phyloP scores from a whole-genome alignment of 2,888 invertebrate genomes.

The Pandemis heparana region DNA sequence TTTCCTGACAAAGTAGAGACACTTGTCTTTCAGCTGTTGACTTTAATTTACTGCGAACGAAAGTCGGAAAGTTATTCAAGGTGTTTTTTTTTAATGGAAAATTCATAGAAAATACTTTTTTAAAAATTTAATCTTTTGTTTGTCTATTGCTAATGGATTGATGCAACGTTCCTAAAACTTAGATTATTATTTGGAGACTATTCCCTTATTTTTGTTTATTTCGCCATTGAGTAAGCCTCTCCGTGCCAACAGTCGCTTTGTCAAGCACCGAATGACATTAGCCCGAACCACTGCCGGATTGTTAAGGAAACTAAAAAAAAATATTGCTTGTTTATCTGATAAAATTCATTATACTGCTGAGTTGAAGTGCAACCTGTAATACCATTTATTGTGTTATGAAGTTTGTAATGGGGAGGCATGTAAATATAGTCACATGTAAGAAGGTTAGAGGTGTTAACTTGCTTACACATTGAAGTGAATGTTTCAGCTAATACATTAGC shows the following conservation, averaged over 20 bases:
- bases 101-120: not conserved
- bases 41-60: slow-evolving; percentile 55
- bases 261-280: slow-evolving; percentile 81
- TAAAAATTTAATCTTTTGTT: not conserved
- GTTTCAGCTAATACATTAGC: not conserved
- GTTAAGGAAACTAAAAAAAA: slow-evolving; percentile 74
- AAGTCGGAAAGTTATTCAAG: slow-evolving; percentile 44
- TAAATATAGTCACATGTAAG: not conserved
- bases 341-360: not conserved
- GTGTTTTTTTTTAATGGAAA: not conserved
- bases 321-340: slow-evolving; percentile 25
- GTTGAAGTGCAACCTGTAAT: not conserved
- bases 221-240: slow-evolving; percentile 78
- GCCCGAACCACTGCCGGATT: slow-evolving; percentile 78
- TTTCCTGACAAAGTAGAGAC: slow-evolving; percentile 59
- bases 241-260: slow-evolving; percentile 83
- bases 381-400: not conserved
- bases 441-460: not conserved
- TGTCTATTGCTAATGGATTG: not conserved
- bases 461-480: not conserved
- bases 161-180: slow-evolving; percentile 68
- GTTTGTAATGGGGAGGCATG: not conserved
- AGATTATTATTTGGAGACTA: slow-evolving; percentile 70
- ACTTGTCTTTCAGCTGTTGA: slow-evolving; percentile 55
- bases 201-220: slow-evolving; percentile 77